phyloP scores from a whole-genome alignment of 2,113 vertebrate species.

The Sorex fumeus region DNA sequence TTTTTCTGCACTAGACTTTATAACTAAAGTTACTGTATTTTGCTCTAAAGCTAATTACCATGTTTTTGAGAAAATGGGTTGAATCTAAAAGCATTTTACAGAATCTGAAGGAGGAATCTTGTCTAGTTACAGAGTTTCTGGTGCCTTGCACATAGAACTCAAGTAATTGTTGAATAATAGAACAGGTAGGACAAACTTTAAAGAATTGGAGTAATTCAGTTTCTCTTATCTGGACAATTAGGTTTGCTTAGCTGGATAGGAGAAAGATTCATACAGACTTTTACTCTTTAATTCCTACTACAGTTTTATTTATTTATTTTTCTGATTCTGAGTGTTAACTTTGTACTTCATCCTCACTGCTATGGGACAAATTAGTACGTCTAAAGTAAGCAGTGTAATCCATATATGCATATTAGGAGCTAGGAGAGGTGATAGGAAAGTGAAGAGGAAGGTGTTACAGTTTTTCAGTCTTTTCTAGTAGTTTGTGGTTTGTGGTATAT shows the following conservation, averaged over 20 bases:
- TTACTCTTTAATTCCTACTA: too few relatives aligned
- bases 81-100: conserved; percentile 34
- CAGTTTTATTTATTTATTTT: background rate
- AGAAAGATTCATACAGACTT: background rate
- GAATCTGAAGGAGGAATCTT: background rate
- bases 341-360: background rate
- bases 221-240: conserved; percentile 13
- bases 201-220: conserved; percentile 8
- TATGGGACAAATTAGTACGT: conserved; percentile 30
- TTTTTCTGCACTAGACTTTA: conserved; percentile 59
- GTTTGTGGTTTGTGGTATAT: background rate
- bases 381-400: conserved; percentile 34
- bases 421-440: background rate
- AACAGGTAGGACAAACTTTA: conserved; percentile 33
- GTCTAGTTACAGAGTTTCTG: background rate
- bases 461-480: background rate
- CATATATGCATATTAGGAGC: background rate
- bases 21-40: conserved; percentile 56
- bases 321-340: conserved; percentile 1
- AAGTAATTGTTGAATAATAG: conserved; percentile 54
- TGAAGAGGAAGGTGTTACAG: background rate
- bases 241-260: conserved; percentile 42
- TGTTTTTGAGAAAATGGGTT: conserved; percentile 45
- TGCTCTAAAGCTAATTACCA: background rate
- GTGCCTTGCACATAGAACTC: background rate